Base-by-base conservation (phyloP, 2,113 vertebrate species). In the Pluvianellus socialis region DNA sequence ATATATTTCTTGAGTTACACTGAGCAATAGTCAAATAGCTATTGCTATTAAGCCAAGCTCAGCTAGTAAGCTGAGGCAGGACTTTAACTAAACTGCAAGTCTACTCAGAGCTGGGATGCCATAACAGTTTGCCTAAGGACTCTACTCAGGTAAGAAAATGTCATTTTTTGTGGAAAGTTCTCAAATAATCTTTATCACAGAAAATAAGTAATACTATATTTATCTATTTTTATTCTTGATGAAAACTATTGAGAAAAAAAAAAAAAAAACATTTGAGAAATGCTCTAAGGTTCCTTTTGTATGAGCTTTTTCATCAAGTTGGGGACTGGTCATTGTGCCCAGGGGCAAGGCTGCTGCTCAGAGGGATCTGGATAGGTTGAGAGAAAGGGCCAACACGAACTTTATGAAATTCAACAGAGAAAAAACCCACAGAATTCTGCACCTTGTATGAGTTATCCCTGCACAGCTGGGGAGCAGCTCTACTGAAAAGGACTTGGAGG, bases 231-330 rank as follows among this genome's bases (percentile, higher is more conserved):
- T 45, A 26, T 22, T 79, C 79, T 58, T 73, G 2, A 74, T 59
- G 13, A 52, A 84, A 85, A 55, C 11, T 32, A 24, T 21, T 33
- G 19, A 40, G 66, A 58, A 49, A 47, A 9, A 5, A 22, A 35
- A 35, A 38, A 38, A 38, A 38, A 38, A 7, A 7, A 38, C 38
- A 10, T 21, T 56, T 61, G 4, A 33, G 6, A 20, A 30, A 28
- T 0, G 0, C 16, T 77, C 6, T 67, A 19, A 72, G 12, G 17
- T 44, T 55, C 6, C 24, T 14, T 72, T 79, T 65, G 3, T 33
- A 24, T 8, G 6, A 71, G 24, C 0, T 71, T 79, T 86, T 92
- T 66, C 33, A 42, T 67, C 53, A 72, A 58, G 61, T 0, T 75
- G 19, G 8, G 12, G 26, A 67, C 1, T 44, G 26, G 14, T 38